Base-by-base conservation (phyloP, 1,140 invertebrate species). In the Spodoptera litura region DNA sequence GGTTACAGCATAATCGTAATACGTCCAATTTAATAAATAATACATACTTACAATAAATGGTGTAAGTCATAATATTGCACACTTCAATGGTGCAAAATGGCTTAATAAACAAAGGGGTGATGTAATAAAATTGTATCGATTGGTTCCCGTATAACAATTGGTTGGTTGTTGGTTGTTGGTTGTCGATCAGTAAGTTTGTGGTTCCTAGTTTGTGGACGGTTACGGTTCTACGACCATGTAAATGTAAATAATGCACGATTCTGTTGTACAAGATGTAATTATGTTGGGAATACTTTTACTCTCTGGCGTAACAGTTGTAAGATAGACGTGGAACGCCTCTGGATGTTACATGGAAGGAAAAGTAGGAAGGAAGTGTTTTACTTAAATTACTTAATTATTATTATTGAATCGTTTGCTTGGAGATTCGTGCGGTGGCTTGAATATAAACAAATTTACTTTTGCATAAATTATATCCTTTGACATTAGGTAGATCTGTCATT, bases 61-160 rank as follows among this genome's bases (percentile, higher is more conserved):
- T 27, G 25, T 49, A 75, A 64, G 25, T 49, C 62, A 64, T 62
- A 64, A 20, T 75, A n/a, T 49, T 53, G 25, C 59, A 62, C 58
- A 49, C 38, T 74, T 62, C n/a, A 31, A 44, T 13, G 38, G 13
- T 49, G 35, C 15, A 52, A 74, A 62, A 75, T 75, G 44, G 15
- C 72, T 64, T 62, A 52, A 61, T 52, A 75, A 75, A 75, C 58
- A 73, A 74, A 70, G 25, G 20, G 49, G n/a, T 81, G 79, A 44
- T 77, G 49, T 78, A 83, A 83, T 35, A 78, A 80, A 81, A 56
- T 27, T 81, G 78, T 82, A 82, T 78, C 78, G 78, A 79, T 78
- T 56, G 79, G 79, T 82, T 78, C 81, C 72, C 64, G 72, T 51
- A 79, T 13, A 64, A 72, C 81, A 81, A 82, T 78, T 75, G 66